These are phyloP conservation scores for Scrobipalpa costella DNA, from an alignment of 2,888 invertebrate species.

Conservation along the genomic window DNA sequence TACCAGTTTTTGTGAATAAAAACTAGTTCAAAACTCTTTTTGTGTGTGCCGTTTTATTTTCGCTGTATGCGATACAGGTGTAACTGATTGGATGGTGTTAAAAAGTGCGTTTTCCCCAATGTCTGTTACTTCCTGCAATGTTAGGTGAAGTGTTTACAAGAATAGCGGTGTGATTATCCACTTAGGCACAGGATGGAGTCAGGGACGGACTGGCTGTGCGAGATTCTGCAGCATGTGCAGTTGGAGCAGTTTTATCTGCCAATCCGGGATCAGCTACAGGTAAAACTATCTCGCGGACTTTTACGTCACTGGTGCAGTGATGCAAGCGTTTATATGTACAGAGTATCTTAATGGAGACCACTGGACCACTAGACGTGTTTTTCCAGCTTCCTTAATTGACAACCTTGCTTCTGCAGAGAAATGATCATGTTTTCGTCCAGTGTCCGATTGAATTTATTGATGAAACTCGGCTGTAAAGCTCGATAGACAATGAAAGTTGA, in stretches of 20 bases:
- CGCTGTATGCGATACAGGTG: slow-evolving; percentile 28
- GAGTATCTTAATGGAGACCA: neutral
- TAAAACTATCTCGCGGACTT: slow-evolving; percentile 52
- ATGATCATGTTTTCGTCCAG: neutral
- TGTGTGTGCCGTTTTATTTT: neutral
- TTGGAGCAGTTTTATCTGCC: slow-evolving; percentile 94
- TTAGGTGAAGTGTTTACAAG: slow-evolving; percentile 42
- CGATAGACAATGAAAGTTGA: neutral
- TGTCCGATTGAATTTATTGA: neutral
- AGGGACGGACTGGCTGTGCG: slow-evolving; percentile 90
- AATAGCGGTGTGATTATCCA: slow-evolving; percentile 35
- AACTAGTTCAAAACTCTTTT: slow-evolving; percentile 26
- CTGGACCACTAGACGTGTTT: slow-evolving; percentile 6
- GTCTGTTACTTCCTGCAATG: slow-evolving; percentile 71
- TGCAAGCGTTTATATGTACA: slow-evolving; percentile 16
- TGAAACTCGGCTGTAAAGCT: neutral
- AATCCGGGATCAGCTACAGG: slow-evolving; percentile 95
- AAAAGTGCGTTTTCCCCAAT: slow-evolving; percentile 36
- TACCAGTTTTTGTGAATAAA: slow-evolving; percentile 25
- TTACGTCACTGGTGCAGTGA: slow-evolving; percentile 24
- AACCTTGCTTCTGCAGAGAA: neutral
- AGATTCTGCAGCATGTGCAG: slow-evolving; percentile 93
- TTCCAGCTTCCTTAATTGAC: neutral
- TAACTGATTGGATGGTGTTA: neutral
- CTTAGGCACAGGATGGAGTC: slow-evolving; percentile 61